Evolutionary conservation across 2,888 invertebrate species (phyloP).

Genomic region (Zygaena filipendulae): DNA sequence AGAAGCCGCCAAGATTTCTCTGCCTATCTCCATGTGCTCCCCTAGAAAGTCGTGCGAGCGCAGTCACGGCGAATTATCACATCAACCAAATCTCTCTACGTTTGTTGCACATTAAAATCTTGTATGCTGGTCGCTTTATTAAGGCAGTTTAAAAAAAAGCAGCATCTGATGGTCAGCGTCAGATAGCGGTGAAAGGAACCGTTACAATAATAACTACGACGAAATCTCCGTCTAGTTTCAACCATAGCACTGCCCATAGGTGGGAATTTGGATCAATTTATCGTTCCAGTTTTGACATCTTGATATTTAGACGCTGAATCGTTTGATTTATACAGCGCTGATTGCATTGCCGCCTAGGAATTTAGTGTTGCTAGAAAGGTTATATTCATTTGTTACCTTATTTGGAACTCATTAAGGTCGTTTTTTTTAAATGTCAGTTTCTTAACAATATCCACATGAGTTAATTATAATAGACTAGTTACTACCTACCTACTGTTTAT

Average conservation of each 20-base stretch:
- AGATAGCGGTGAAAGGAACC: constrained; percentile 67
- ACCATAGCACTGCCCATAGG: constrained; percentile 20
- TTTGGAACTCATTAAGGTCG: too few species aligned
- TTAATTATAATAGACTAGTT: too few species aligned
- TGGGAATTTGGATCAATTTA: constrained; percentile 36
- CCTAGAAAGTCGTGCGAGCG: constrained; percentile 62
- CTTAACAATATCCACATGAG: too few species aligned
- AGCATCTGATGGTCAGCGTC: constrained; percentile 54
- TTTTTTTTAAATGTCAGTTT: too few species aligned
- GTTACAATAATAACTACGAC: constrained; percentile 57
- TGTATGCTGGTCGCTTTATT: constrained; percentile 61
- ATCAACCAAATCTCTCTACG: constrained; percentile 57
- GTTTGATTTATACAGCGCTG: constrained; percentile 27
- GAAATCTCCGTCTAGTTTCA: constrained; percentile 43
- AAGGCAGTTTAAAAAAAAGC: constrained; percentile 52
- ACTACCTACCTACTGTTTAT: too few species aligned
- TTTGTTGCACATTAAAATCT: constrained; percentile 57
- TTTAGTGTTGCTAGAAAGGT: too few species aligned
- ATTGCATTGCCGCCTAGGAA: too few species aligned
- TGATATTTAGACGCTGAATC: constrained; percentile 29
- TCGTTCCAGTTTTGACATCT: constrained; percentile 29
- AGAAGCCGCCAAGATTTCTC: constrained; percentile 32
- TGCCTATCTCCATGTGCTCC: too few species aligned
- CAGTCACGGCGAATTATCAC: constrained; percentile 60
- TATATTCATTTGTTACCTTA: too few species aligned